Conservation (phyloP, 1,140 invertebrate species). For the Drosophila virilis region DNA sequence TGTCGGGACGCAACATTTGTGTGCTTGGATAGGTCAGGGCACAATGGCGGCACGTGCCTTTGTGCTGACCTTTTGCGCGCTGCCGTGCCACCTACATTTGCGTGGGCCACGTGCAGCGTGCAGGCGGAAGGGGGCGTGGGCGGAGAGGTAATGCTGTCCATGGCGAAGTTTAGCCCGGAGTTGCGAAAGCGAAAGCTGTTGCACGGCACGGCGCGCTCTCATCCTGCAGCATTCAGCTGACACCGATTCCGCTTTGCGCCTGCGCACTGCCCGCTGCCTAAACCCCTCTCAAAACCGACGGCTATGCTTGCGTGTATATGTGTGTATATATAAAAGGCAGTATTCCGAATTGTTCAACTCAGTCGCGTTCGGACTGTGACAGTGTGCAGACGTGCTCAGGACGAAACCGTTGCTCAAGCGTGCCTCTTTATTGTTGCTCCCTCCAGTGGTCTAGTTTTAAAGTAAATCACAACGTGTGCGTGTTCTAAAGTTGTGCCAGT, state of each 20-base stretch:
- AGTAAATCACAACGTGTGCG: slow-evolving; percentile 58
- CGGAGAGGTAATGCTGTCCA: too few relatives aligned
- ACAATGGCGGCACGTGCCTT: slow-evolving; percentile 22
- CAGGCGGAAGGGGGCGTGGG: background rate
- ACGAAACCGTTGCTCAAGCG: background rate
- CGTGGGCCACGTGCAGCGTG: slow-evolving; percentile 14
- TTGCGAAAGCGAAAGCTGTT: slow-evolving; percentile 61
- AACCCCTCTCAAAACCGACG: slow-evolving; percentile 30
- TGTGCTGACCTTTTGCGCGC: slow-evolving; percentile 25
- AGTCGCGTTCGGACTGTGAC: slow-evolving; percentile 71
- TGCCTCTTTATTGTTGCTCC: slow-evolving; percentile 12
- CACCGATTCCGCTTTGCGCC: slow-evolving; percentile 76
- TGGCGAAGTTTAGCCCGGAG: slow-evolving; percentile 33
- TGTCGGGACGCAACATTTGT: slow-evolving; percentile 28
- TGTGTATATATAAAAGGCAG: slow-evolving; percentile 52
- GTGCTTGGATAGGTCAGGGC: slow-evolving; percentile 53
- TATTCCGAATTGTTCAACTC: slow-evolving; percentile 47
- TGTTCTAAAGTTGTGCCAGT: slow-evolving; percentile 59
- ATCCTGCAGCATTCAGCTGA: slow-evolving; percentile 52
- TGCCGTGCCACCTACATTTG: background rate
- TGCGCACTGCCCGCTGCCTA: slow-evolving; percentile 48
- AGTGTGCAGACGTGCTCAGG: slow-evolving; percentile 47
- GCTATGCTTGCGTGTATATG: background rate
- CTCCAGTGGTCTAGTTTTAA: slow-evolving; percentile 30
- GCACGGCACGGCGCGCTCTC: slow-evolving; percentile 44